Percentiles rank a stretch among this genome's conserved stretches.
phyloP scores from a whole-genome alignment of 1,140 invertebrate genomes.

The Scylla paramamosain region DNA sequence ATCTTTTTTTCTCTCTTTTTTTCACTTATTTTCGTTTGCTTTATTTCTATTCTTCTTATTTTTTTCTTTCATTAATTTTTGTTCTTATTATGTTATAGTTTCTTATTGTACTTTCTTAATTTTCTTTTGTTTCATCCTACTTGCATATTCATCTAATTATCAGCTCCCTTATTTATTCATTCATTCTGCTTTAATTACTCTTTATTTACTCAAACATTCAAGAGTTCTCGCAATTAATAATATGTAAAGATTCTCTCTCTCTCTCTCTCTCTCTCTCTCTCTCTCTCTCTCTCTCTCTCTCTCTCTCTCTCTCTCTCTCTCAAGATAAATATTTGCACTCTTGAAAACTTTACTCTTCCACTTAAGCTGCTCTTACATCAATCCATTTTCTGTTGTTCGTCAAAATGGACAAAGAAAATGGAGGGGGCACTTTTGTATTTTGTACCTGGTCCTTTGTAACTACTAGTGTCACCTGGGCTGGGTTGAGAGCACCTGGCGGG shows the following conservation, averaged over 20 bases:
- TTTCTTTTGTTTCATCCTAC: neutral
- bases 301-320: slow-evolving; percentile 28
- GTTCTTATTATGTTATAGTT: too few species aligned
- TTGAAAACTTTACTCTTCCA: neutral
- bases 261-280: neutral
- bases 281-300: neutral
- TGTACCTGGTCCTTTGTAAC: too few species aligned
- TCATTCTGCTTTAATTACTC: neutral
- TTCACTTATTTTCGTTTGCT: neutral
- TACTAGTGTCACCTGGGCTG: too few species aligned
- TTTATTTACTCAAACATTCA: too few species aligned
- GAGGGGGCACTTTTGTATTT: too few species aligned
- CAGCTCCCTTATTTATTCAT: neutral
- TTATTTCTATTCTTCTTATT: neutral
- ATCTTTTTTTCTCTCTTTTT: neutral
- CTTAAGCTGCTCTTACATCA: neutral
- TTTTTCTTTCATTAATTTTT: neutral
- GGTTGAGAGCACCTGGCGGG: too few species aligned
- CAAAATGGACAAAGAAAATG: too few species aligned
- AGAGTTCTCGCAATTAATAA: too few species aligned
- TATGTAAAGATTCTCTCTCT: neutral
- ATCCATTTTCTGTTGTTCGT: neutral
- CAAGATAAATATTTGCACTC: neutral
- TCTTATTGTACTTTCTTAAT: too few species aligned
- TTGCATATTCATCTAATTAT: too few species aligned